These are phyloP conservation scores for Sarcophaga rosellei DNA, from an alignment of 2,888 invertebrate genomes.

Conservation along the genomic window DNA sequence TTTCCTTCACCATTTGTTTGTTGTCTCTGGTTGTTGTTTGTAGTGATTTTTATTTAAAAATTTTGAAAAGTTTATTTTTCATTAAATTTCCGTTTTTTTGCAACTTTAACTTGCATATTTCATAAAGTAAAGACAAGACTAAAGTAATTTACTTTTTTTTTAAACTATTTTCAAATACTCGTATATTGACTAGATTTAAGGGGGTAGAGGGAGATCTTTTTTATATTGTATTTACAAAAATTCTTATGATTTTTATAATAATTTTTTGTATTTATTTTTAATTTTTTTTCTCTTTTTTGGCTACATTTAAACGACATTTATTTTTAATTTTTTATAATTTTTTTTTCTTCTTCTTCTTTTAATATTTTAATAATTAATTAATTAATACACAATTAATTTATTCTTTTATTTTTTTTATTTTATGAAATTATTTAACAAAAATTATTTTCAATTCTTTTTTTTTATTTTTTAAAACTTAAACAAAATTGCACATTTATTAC, in stretches of 20 bases:
- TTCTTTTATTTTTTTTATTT: constrained; percentile 32
- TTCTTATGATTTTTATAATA: constrained; percentile 3
- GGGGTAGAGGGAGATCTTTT: constrained; percentile 1
- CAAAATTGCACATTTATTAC: constrained; percentile 70
- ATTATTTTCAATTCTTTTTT: background rate
- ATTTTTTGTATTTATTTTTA: background rate
- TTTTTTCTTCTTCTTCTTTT: constrained; percentile 17
- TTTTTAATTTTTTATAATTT: constrained; percentile 33
- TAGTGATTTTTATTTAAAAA: constrained; percentile 35
- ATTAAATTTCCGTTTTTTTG: constrained; percentile 8
- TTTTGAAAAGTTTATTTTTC: constrained; percentile 42
- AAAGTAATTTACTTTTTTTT: constrained; percentile 53
- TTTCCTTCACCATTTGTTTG: constrained; percentile 4
- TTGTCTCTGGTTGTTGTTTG: background rate
- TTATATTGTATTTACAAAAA: constrained; percentile 53
- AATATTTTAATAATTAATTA: background rate
- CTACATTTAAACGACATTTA: constrained; percentile 66
- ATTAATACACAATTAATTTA: constrained; percentile 47
- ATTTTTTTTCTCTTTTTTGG: constrained; percentile 22
- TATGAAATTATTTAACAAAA: constrained; percentile 61
- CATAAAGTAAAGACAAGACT: constrained; percentile 53
- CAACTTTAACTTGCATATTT: constrained; percentile 1
- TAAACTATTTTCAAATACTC: constrained; percentile 30
- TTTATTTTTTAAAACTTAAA: background rate
- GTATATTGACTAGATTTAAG: constrained; percentile 60